phyloP scores from a whole-genome alignment of 2,113 vertebrate species.

The Brachypteracias leptosomus region DNA sequence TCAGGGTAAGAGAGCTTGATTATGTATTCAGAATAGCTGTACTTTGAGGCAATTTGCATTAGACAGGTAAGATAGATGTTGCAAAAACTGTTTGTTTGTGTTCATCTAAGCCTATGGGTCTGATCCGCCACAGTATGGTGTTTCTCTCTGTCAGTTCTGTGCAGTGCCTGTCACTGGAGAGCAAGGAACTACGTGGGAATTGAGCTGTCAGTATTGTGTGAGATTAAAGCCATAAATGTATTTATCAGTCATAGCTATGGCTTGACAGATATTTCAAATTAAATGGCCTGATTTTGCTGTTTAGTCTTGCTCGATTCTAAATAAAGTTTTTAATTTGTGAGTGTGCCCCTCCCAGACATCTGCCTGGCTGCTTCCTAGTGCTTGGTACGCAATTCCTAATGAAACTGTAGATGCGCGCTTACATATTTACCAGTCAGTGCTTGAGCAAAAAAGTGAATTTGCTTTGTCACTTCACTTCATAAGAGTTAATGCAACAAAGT shows the following conservation, averaged over 20 bases:
- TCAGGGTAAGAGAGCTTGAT: background rate
- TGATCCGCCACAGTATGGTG: background rate
- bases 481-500: background rate
- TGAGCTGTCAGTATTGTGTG: background rate
- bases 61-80: background rate
- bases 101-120: background rate
- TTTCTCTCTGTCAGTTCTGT: background rate
- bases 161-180: background rate
- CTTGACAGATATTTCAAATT: background rate
- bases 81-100: background rate
- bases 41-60: background rate
- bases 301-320: slow-evolving; percentile 9
- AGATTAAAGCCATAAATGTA: background rate
- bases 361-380: slow-evolving; percentile 26
- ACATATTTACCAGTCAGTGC: background rate
- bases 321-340: background rate
- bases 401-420: background rate
- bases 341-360: background rate
- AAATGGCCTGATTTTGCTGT: background rate
- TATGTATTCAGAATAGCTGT: background rate
- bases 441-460: background rate
- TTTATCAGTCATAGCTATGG: background rate
- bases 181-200: background rate
- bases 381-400: background rate
- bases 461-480: background rate